Base-by-base conservation (phyloP, 2,888 invertebrate genomes). In the Blera fallax region DNA sequence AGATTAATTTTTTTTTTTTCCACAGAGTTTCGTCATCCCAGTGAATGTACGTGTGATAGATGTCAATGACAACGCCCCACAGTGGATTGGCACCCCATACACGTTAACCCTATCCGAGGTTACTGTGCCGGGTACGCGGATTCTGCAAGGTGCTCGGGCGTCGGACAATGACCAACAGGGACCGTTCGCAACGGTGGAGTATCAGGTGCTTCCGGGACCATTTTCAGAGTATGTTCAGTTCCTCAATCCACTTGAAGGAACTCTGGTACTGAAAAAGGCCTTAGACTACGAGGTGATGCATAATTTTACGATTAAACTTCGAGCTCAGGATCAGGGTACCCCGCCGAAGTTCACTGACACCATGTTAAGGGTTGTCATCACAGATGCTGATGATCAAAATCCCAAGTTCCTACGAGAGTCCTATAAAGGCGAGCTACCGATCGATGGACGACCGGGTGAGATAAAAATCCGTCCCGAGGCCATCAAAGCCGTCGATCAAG, bases 311-410 rank as follows among this genome's bases (percentile, higher is more conserved):
- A 94, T 98, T 16, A 94, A 94, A 54, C 94, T 98, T 65, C 92
- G 95, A 4, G 95, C 95, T 0, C 93, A 95, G 92, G 98, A 98
- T 92, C 96, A 96, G 87, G 98, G 97, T 24, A 94, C 94, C 50
- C 97, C 97, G 1, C 95, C 97, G 0, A 94, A 94, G 88, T 94
- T 94, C 89, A 95, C 95, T 43, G 96, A 97, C 89, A 96, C 97
- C 0, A 92, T 94, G 29, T 93, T 98, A 3, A 94, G 94, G 2
- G 96, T 98, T 0, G 95, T 95, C 85, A 95, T 98, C 50, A 94
- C 97, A 21, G 98, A 98, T 91, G 97, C 97, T 0, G 98, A 98
- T 89, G 98, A 98, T 91, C 97, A 98, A 92, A 98, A 98, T 93
- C 98, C 98, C 0, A 94, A 94, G 89, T 98, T 97, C 90, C 90